Percentiles rank a stretch among this genome's conserved stretches.
Evolutionary conservation across 2,113 vertebrate species (phyloP).

Genomic region (Erythrocercus mccallii): DNA sequence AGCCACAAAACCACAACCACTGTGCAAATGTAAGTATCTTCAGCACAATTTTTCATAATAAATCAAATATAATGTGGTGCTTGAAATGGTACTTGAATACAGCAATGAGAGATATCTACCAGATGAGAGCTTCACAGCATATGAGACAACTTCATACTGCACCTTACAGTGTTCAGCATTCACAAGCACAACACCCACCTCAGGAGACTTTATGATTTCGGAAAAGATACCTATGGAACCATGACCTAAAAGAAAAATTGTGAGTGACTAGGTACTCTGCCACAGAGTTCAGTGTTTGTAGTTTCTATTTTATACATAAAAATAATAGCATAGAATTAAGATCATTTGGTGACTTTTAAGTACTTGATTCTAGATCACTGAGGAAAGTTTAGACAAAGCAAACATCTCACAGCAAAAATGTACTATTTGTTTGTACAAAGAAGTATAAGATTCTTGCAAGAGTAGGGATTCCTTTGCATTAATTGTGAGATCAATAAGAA

Average conservation of each 20-base stretch:
- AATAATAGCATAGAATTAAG: not conserved
- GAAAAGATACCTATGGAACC: not conserved
- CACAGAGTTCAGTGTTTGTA: not conserved
- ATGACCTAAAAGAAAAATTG: not conserved
- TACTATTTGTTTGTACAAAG: not conserved
- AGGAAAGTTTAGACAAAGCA: not conserved
- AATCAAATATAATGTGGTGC: not conserved
- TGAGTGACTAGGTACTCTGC: not conserved
- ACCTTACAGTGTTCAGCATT: not conserved
- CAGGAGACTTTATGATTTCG: not conserved
- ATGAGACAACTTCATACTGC: not conserved
- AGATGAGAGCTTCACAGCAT: not conserved
- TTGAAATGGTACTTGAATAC: not conserved
- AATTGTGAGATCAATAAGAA: not conserved
- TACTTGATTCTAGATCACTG: not conserved
- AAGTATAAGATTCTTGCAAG: not conserved
- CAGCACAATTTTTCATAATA: not conserved
- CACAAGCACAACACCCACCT: not conserved
- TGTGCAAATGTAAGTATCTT: not conserved
- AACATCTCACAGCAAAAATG: not conserved
- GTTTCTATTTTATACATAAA: not conserved
- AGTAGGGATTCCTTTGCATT: not conserved
- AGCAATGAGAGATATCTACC: not conserved
- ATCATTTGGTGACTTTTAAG: not conserved
- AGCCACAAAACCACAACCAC: slow-evolving; percentile 10